phyloP scores from a whole-genome alignment of 2,113 vertebrate species.

The Macrotus californicus region DNA sequence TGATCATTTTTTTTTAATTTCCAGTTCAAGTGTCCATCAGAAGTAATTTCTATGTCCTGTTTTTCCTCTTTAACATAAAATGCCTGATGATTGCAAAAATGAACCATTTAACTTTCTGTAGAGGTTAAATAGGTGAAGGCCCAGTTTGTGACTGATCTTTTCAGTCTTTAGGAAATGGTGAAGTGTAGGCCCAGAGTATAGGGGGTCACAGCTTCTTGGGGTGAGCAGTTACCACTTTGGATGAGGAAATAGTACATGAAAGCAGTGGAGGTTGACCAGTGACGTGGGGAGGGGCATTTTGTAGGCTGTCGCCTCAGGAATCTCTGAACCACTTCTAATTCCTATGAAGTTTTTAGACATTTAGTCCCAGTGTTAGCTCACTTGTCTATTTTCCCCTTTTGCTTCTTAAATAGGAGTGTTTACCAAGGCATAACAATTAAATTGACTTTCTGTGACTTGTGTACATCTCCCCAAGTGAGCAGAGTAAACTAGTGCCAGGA shows the following conservation, averaged over 20 bases:
- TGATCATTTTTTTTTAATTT: not conserved
- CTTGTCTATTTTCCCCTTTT: not conserved
- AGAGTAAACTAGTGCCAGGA: not conserved
- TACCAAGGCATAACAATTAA: not conserved
- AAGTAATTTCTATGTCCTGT: constrained; percentile 40
- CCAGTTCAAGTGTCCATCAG: constrained; percentile 42
- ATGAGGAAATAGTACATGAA: not conserved
- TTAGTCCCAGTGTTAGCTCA: not conserved
- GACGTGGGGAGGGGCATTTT: not conserved
- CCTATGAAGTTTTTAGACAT: not conserved
- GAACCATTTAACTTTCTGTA: constrained; percentile 45
- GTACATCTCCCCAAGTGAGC: not conserved
- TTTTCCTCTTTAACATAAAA: not conserved
- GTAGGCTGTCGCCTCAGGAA: not conserved
- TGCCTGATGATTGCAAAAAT: constrained; percentile 30
- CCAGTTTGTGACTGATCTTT: not conserved
- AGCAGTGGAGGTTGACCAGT: not conserved
- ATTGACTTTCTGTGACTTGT: not conserved
- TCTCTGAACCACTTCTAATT: constrained; percentile 15
- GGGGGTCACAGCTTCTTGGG: not conserved
- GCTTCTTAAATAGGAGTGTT: not conserved
- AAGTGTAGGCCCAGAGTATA: not conserved
- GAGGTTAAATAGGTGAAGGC: constrained; percentile 37
- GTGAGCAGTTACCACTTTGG: not conserved
- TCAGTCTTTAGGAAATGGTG: not conserved